A percentile compares a stretch with the other conserved stretches of the same genome.
phyloP scores from a whole-genome alignment of 2,888 invertebrate genomes.

The Drosophila longiperda region DNA sequence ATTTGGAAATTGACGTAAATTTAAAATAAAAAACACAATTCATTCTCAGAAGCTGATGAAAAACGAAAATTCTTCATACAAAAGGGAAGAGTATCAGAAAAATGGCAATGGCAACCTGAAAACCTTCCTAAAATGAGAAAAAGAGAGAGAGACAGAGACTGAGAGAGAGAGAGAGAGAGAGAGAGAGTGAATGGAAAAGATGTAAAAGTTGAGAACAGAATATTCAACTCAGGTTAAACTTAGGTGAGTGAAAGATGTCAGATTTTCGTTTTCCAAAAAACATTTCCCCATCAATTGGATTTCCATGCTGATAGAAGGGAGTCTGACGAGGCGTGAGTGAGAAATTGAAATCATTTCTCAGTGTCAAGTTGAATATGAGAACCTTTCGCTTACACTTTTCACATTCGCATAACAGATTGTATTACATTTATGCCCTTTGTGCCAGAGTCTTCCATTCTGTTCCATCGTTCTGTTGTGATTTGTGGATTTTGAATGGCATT shows the following conservation, averaged over 20 bases:
- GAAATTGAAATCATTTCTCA: conserved; percentile 65
- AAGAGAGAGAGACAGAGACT: background rate
- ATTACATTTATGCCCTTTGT: conserved; percentile 34
- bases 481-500: conserved; percentile 10
- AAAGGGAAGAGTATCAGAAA: conserved; percentile 14
- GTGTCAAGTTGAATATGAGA: conserved; percentile 66
- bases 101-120: conserved; percentile 6
- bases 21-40: conserved; percentile 46
- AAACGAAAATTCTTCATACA: conserved; percentile 3
- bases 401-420: conserved; percentile 54
- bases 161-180: background rate
- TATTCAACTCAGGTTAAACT: conserved; percentile 32
- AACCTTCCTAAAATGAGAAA: background rate
- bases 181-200: background rate
- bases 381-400: conserved; percentile 37
- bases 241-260: conserved; percentile 1
- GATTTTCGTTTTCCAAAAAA: conserved; percentile 7
- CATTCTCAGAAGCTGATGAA: conserved; percentile 39
- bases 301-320: conserved; percentile 18
- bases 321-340: conserved; percentile 12
- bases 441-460: conserved; percentile 20
- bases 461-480: conserved; percentile 12
- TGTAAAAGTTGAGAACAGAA: conserved; percentile 16
- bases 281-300: conserved; percentile 33
- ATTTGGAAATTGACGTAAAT: conserved; percentile 53